Conservation (phyloP, 2,888 invertebrate genomes). For the Neoscelio sp. region DNA sequence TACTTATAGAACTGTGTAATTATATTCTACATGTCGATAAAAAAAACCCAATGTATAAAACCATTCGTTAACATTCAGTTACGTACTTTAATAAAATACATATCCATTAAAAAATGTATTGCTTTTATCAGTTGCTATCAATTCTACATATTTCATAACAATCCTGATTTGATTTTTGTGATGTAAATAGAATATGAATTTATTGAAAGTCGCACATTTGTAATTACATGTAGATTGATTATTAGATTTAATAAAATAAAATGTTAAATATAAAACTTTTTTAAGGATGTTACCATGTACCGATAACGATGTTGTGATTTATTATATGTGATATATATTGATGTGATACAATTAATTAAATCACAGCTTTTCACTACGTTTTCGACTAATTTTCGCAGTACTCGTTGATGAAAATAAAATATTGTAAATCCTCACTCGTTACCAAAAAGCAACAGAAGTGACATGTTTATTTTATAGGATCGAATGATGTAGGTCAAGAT, state of each 20-base stretch:
- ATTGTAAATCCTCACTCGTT: conserved; percentile 37
- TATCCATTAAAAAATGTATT: no score
- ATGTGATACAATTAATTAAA: conserved; percentile 28
- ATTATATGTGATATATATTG: conserved; percentile 52
- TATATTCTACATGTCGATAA: no score
- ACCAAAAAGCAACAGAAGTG: conserved; percentile 48
- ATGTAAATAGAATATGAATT: conserved; percentile 39
- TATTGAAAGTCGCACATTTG: conserved; percentile 28
- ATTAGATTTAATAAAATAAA: conserved; percentile 12
- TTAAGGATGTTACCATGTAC: conserved; percentile 59
- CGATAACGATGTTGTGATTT: conserved; percentile 33
- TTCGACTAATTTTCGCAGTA: conserved; percentile 46
- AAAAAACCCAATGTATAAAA: no score
- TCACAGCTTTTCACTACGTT: conserved; percentile 29
- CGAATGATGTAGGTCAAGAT: conserved; percentile 46
- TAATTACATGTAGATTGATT: conserved; percentile 49
- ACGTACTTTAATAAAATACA: no score
- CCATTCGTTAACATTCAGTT: no score
- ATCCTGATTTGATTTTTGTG: conserved; percentile 19
- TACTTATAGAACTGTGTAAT: no score
- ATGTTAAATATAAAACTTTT: conserved; percentile 49
- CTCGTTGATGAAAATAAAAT: conserved; percentile 28
- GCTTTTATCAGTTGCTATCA: conserved; percentile 2
- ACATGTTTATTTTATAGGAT: conserved; percentile 25
- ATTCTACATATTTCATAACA: conserved; percentile 21